Evolutionary conservation across 1,140 invertebrate genomes (phyloP).

Genomic region (Condylostylus longicornis): DNA sequence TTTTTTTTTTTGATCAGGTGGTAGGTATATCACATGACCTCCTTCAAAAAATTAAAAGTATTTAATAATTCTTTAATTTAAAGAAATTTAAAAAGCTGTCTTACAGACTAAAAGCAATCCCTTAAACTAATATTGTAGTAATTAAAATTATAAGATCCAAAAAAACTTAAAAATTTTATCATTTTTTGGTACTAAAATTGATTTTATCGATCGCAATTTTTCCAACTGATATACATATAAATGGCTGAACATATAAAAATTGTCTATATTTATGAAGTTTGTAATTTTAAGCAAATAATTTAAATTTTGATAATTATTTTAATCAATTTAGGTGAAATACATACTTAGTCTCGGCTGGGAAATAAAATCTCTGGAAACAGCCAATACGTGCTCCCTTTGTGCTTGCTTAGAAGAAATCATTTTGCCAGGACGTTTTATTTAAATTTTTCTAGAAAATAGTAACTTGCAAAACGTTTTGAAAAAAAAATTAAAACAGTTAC

Average conservation of each 20-base stretch:
- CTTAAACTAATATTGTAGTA: not conserved
- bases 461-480: too few species aligned
- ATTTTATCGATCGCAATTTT: conserved; percentile 20
- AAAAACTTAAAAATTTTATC: conserved; percentile 13
- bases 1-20: not conserved
- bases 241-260: not conserved
- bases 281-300: conserved; percentile 1
- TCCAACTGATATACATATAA: conserved; percentile 3
- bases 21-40: conserved; percentile 4
- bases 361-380: conserved; percentile 90
- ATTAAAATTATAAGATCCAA: not conserved
- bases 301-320: conserved; percentile 6
- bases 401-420: conserved; percentile 37
- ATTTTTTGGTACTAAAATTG: conserved; percentile 11
- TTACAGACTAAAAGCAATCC: not conserved
- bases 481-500: too few species aligned
- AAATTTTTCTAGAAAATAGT: too few species aligned
- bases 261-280: not conserved
- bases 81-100: not conserved
- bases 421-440: too few species aligned
- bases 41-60: not conserved
- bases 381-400: conserved; percentile 67
- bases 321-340: conserved; percentile 32
- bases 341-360: conserved; percentile 94
- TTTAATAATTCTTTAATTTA: not conserved